phyloP scores from a whole-genome alignment of 1,140 invertebrate species.

The Diorhabda elongata region DNA sequence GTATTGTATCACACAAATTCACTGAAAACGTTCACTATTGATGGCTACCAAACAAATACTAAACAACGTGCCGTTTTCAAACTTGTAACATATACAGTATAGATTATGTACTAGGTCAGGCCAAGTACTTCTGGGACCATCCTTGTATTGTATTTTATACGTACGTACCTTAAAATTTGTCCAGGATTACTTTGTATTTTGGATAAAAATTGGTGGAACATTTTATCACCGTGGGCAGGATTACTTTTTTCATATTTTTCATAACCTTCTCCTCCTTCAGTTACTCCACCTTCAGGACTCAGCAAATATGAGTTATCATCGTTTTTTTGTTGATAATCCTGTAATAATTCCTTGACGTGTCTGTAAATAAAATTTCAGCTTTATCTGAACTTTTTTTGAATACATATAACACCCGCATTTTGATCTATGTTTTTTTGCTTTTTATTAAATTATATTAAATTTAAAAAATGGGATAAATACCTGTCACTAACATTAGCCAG shows the following conservation, averaged over 20 bases:
- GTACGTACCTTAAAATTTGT: conserved; percentile 70
- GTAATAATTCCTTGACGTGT: conserved; percentile 60
- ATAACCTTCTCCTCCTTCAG: conserved; percentile 31
- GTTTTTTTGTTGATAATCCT: conserved; percentile 60
- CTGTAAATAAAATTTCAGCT: conserved; percentile 37
- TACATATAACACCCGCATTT: conserved; percentile 8
- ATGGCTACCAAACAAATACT: too few species aligned
- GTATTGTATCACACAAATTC: too few species aligned
- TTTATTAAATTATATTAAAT: not conserved
- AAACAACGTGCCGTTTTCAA: too few species aligned
- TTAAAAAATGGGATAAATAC: not conserved
- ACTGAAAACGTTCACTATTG: too few species aligned
- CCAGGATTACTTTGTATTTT: conserved; percentile 71
- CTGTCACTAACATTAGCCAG: conserved; percentile 35
- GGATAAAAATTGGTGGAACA: conserved; percentile 75
- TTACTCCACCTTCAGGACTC: conserved; percentile 29
- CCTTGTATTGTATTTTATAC: too few species aligned
- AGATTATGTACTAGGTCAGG: too few species aligned
- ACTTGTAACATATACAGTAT: too few species aligned
- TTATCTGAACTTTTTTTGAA: conserved; percentile 11
- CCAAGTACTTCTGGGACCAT: too few species aligned
- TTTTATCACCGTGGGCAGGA: conserved; percentile 73
- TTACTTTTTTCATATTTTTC: conserved; percentile 75
- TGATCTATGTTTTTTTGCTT: too few species aligned
- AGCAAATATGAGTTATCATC: conserved; percentile 42